phyloP scores from a whole-genome alignment of 2,888 invertebrate species.

The Ichneumoninae sp. region DNA sequence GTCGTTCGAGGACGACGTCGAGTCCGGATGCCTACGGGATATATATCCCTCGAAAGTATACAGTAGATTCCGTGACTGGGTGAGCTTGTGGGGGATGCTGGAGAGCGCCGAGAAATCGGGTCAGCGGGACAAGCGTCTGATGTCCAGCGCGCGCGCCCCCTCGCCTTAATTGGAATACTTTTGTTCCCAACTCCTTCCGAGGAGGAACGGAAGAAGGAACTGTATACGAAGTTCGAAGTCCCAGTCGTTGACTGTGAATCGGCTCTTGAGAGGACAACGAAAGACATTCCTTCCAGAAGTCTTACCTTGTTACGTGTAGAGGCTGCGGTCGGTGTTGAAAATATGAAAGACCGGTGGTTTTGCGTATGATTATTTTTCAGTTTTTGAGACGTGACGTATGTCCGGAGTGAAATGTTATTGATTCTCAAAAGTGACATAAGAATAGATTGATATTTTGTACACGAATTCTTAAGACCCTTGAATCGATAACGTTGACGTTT shows the following conservation, averaged over 20 bases:
- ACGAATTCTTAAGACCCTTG: background rate
- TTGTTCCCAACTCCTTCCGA: constrained; percentile 21
- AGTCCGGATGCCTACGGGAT: constrained; percentile 39
- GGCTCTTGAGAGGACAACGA: background rate
- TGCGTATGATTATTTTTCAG: no score
- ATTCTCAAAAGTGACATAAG: background rate
- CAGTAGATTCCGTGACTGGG: constrained; percentile 52
- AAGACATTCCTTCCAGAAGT: background rate
- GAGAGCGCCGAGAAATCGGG: constrained; percentile 64
- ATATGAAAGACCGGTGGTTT: background rate
- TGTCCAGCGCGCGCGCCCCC: constrained; percentile 50
- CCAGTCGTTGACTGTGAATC: background rate
- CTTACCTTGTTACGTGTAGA: background rate
- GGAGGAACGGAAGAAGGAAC: constrained; percentile 6
- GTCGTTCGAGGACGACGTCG: constrained; percentile 46
- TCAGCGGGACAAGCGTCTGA: constrained; percentile 67
- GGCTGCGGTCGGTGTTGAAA: background rate
- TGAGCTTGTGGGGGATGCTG: constrained; percentile 41
- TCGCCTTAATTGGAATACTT: constrained; percentile 67
- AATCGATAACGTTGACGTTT: constrained; percentile 22
- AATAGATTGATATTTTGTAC: background rate
- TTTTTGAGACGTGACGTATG: background rate
- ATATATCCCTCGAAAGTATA: constrained; percentile 30
- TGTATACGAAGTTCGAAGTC: background rate
- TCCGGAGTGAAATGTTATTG: background rate